These are phyloP conservation scores for Condylostylus longicornis DNA, from an alignment of 1,140 invertebrate species.

Conservation along the genomic window DNA sequence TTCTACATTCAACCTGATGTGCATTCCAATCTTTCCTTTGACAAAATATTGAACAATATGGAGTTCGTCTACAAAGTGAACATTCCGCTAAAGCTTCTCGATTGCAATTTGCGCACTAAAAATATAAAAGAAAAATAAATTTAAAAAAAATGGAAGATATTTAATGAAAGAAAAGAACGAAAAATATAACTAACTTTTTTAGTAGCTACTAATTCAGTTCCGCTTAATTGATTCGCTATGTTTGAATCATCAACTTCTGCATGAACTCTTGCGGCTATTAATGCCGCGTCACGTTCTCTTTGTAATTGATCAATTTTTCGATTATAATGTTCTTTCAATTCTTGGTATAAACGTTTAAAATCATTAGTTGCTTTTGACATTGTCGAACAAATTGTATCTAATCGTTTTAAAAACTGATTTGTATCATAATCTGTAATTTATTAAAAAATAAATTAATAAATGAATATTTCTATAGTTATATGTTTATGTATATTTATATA, in stretches of 20 bases:
- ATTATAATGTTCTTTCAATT: conserved; percentile 43
- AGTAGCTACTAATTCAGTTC: conserved; percentile 29
- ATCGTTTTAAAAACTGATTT: conserved; percentile 44
- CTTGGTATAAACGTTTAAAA: conserved; percentile 49
- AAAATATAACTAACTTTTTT: conserved; percentile 21
- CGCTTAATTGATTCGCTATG: conserved; percentile 27
- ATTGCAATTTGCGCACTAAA: conserved; percentile 72
- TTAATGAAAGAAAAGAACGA: background rate
- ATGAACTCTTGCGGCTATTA: conserved; percentile 48
- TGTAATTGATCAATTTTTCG: conserved; percentile 46
- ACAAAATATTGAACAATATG: conserved; percentile 75
- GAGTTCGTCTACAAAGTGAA: conserved; percentile 64
- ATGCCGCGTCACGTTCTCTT: conserved; percentile 49
- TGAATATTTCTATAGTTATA: background rate
- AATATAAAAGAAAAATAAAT: conserved; percentile 14
- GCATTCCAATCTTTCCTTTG: conserved; percentile 73
- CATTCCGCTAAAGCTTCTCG: conserved; percentile 71
- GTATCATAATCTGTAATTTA: conserved; percentile 26
- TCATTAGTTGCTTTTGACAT: conserved; percentile 50
- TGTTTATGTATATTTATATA: too few species aligned
- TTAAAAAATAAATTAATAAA: background rate
- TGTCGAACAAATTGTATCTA: conserved; percentile 51
- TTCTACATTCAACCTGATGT: conserved; percentile 70
- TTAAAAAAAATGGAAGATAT: background rate
- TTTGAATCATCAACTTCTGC: conserved; percentile 38